A percentile compares a stretch with the other conserved stretches of the same genome.
phyloP scores from a whole-genome alignment of 2,888 invertebrate species.

The Artemia sinica region DNA sequence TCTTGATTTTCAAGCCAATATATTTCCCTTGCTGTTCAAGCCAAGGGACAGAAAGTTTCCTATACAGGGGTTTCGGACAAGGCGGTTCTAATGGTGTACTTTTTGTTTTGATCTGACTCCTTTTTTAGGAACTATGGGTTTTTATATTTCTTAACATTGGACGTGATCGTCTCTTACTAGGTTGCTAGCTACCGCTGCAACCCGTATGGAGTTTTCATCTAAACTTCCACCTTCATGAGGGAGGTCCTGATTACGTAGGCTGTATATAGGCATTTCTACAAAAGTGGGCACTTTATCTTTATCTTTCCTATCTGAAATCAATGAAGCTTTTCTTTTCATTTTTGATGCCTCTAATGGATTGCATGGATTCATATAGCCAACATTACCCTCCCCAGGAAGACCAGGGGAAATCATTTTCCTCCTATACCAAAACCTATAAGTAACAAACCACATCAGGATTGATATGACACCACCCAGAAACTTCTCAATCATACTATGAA shows the following conservation, averaged over 20 bases:
- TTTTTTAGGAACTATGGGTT: no score
- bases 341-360: constrained; percentile 14
- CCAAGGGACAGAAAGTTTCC: no score
- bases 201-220: no score
- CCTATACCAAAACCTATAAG: constrained; percentile 59
- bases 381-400: constrained; percentile 57
- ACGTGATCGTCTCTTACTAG: no score
- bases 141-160: no score
- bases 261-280: constrained; percentile 61
- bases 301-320: constrained; percentile 26
- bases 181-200: no score
- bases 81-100: no score
- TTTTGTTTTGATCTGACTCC: no score
- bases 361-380: constrained; percentile 49
- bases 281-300: constrained; percentile 38
- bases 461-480: constrained; percentile 72
- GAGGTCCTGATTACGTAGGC: constrained; percentile 28
- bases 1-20: no score
- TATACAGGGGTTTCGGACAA: no score
- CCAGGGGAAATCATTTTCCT: constrained; percentile 38
- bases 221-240: background rate
- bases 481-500: constrained; percentile 91
- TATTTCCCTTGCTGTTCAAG: no score
- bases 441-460: constrained; percentile 71
- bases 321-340: constrained; percentile 15